Percentiles rank a stretch among this genome's conserved stretches.
Conservation (phyloP, 2,888 invertebrate genomes). For the Pandemis cinnamomeana region DNA sequence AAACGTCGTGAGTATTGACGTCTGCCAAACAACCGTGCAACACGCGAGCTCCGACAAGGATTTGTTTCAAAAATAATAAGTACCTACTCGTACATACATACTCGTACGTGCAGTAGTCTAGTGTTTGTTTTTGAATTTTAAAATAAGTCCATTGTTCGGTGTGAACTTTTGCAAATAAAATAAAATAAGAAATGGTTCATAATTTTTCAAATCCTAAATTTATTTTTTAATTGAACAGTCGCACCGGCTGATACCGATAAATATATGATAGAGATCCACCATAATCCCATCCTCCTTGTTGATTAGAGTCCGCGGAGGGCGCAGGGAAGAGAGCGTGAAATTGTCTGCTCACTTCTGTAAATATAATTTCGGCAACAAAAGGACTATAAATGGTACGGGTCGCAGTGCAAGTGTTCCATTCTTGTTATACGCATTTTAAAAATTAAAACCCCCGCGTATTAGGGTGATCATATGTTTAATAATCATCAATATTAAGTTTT, state of each 20-base stretch:
- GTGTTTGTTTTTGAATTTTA: not conserved
- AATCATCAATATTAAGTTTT: slow-evolving; percentile 32
- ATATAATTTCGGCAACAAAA: slow-evolving; percentile 85
- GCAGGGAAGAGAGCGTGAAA: slow-evolving; percentile 83
- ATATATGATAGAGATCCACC: slow-evolving; percentile 55
- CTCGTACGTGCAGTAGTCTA: not conserved
- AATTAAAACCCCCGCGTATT: slow-evolving; percentile 58
- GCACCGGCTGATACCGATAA: too few relatives aligned
- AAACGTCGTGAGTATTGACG: slow-evolving; percentile 25
- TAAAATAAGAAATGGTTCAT: too few relatives aligned
- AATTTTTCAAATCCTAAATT: too few relatives aligned
- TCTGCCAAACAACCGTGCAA: slow-evolving; percentile 29
- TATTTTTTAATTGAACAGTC: too few relatives aligned
- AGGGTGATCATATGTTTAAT: slow-evolving; percentile 44
- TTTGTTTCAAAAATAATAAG: slow-evolving; percentile 9
- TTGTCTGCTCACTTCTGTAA: slow-evolving; percentile 85
- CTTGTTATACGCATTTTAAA: slow-evolving; percentile 73
- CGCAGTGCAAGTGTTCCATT: slow-evolving; percentile 71
- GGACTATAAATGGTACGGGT: slow-evolving; percentile 83
- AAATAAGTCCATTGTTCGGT: too few relatives aligned
- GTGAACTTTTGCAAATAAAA: too few relatives aligned
- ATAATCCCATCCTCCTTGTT: slow-evolving; percentile 60
- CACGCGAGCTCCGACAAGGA: slow-evolving; percentile 25
- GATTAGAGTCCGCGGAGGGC: slow-evolving; percentile 81
- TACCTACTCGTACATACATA: not conserved